These are phyloP conservation scores for Anoplius nigerrimus DNA, from an alignment of 2,888 invertebrate species.

Conservation along the genomic window DNA sequence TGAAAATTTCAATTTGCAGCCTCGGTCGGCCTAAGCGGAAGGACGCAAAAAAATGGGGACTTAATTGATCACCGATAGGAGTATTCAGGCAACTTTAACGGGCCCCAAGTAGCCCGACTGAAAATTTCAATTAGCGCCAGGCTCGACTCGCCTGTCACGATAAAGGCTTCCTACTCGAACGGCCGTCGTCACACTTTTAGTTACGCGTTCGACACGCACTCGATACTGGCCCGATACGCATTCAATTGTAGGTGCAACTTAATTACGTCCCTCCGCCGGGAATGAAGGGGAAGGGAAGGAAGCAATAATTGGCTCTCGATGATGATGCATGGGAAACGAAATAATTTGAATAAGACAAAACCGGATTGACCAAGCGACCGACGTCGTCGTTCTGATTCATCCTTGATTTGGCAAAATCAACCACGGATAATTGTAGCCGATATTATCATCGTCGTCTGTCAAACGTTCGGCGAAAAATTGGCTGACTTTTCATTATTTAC, in stretches of 20 bases:
- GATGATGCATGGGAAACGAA: constrained; percentile 50
- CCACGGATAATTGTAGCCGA: constrained; percentile 34
- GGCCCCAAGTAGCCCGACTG: no score
- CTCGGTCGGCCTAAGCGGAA: no score
- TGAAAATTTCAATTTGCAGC: no score
- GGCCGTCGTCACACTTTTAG: no score
- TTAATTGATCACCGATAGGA: no score
- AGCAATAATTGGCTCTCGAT: constrained; percentile 55
- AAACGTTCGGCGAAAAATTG: no score
- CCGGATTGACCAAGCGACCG: constrained; percentile 19
- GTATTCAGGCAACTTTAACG: no score
- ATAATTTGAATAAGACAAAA: constrained; percentile 48
- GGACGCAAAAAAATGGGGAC: no score
- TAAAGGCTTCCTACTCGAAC: no score
- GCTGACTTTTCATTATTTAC: constrained; percentile 33
- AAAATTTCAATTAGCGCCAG: no score
- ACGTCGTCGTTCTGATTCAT: constrained; percentile 38
- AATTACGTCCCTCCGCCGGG: constrained; percentile 31
- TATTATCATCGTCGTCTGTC: constrained; percentile 28
- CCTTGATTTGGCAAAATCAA: constrained; percentile 31
- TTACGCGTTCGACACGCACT: no score
- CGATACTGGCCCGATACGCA: constrained; percentile 5
- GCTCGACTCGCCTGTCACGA: no score
- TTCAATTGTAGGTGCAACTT: constrained; percentile 50
- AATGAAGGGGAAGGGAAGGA: neutral